A percentile compares a stretch with the other conserved stretches of the same genome.
These are phyloP conservation scores for Leptodactylus fallax DNA, from an alignment of 2,797 vertebrate species.

Conservation along the genomic window DNA sequence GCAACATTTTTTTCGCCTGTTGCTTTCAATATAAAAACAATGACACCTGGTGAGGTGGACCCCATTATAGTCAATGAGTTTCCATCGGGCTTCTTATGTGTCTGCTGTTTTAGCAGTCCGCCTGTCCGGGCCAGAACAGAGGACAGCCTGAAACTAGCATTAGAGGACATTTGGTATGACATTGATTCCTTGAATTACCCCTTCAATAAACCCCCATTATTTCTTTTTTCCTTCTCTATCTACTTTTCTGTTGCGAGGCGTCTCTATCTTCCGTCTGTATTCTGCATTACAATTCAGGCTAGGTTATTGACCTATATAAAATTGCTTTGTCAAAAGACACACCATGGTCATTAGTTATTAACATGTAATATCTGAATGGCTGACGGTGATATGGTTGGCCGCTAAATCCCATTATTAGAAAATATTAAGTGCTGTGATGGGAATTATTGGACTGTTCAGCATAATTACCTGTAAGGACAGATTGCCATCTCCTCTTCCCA, in stretches of 20 bases:
- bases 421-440: constrained; percentile 17
- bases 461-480: constrained; percentile 17
- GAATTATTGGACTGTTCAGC: constrained; percentile 5
- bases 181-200: too few relatives aligned
- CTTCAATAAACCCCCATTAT: neutral
- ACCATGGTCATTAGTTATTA: neutral
- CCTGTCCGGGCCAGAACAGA: too few relatives aligned
- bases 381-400: neutral
- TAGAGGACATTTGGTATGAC: too few relatives aligned
- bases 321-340: neutral
- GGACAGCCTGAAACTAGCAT: too few relatives aligned
- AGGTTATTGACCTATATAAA: neutral
- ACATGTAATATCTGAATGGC: neutral
- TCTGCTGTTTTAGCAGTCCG: too few relatives aligned
- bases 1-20: too few relatives aligned
- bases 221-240: neutral
- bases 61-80: too few relatives aligned
- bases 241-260: neutral
- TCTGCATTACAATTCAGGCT: neutral
- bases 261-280: neutral
- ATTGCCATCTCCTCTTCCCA: constrained; percentile 3
- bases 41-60: too few relatives aligned
- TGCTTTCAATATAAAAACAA: too few relatives aligned
- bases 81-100: too few relatives aligned
- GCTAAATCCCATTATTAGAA: constrained; percentile 1